Conservation (phyloP, 1,140 invertebrate species). For the Melitaea cinxia region DNA sequence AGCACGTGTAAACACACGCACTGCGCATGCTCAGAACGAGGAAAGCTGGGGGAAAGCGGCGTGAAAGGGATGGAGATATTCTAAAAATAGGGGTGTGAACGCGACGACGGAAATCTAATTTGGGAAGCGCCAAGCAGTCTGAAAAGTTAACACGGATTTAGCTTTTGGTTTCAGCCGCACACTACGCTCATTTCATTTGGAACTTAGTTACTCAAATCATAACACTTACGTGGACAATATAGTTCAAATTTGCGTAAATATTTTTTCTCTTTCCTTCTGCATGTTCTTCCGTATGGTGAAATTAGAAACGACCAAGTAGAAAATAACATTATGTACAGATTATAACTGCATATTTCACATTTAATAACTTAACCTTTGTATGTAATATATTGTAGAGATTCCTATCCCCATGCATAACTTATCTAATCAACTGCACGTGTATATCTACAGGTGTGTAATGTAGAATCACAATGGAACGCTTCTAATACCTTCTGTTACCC, state of each 20-base stretch:
- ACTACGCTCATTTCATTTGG: slow-evolving; percentile 11
- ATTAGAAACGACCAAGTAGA: no score
- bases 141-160: slow-evolving; percentile 55
- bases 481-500: slow-evolving; percentile 47
- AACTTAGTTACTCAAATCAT: slow-evolving; percentile 28
- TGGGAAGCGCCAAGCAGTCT: slow-evolving; percentile 77
- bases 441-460: slow-evolving; percentile 24
- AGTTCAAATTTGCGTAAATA: no score
- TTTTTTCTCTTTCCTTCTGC: no score
- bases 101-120: slow-evolving; percentile 59
- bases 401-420: not conserved
- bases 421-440: slow-evolving; percentile 9
- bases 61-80: slow-evolving; percentile 48
- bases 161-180: slow-evolving; percentile 28
- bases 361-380: no score
- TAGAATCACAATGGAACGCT: not conserved
- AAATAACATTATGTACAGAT: no score
- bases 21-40: slow-evolving; percentile 66
- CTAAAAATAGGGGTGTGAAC: slow-evolving; percentile 69
- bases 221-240: slow-evolving; percentile 4
- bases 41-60: slow-evolving; percentile 63
- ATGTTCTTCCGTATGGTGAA: no score
- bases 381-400: slow-evolving; percentile 8
- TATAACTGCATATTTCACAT: slow-evolving; percentile 11
- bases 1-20: slow-evolving; percentile 66